Evolutionary conservation across 2,888 invertebrate species (phyloP), one percentile per base, ranked within the genome.

Genomic region (Elmis aenea): DNA sequence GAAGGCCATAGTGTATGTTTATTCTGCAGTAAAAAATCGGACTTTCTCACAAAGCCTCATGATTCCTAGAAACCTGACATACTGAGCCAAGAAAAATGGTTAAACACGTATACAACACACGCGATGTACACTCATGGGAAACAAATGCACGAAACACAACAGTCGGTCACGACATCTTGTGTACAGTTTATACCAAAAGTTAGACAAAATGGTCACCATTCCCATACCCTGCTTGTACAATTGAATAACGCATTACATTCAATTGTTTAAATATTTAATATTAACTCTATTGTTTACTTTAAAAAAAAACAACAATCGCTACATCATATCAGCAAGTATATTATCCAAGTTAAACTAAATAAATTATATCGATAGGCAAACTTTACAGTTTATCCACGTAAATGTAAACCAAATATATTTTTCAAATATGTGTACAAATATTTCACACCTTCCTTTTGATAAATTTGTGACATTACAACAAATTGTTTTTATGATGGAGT

Each of bases 11-110:
- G 48, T 50, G 50, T 58, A 48, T 51, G 52, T 56, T 46, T 45
- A 46, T 38, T 28, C 36, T 33, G 15, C 27, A 48, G 51, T 50
- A 62, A 63, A 64, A 64, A 63, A 63, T 58, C 58, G 55, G 57
- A 62, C 60, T 66, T 66, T 66, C 66, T 65, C 66, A 66, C 65
- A 66, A 59, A 58, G 61, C 57, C 55, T 57, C 61, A 61, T 55
- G 63, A 64, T 67, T 67, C 66, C 62, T 58, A 62, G 66, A 66
- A 66, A 59, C 60, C 65, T 64, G 66, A 65, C 65, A 65, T 62
- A 66, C 58, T 64, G 60, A 62, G 61, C 62, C 57, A 62, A 66
- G 65, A 66, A 65, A 66, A 66, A 67, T 65, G 64, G 63, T 64
- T 63, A 64, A 64, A 64, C 62, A 62, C 59, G 60, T 59, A 57